These are phyloP conservation scores for Haemorhous mexicanus DNA, from an alignment of 2,113 vertebrate species.

Conservation along the genomic window DNA sequence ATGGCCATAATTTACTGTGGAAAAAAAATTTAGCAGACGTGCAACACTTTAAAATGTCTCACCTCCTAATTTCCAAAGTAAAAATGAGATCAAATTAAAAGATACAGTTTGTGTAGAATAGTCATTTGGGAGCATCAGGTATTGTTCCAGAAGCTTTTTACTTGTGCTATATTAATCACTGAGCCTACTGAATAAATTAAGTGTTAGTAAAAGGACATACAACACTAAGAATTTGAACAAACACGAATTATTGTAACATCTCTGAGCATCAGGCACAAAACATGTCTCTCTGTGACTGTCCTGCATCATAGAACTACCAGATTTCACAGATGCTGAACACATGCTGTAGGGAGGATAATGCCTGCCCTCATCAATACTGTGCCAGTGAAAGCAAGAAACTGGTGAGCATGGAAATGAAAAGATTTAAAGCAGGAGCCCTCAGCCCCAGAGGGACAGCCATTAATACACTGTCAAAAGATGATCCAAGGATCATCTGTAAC, in stretches of 20 bases:
- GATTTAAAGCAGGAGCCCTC: background rate
- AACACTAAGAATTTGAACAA: background rate
- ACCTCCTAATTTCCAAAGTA: background rate
- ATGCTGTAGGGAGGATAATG: background rate
- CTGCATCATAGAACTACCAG: background rate
- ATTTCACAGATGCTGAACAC: background rate
- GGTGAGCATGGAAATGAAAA: background rate
- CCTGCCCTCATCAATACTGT: background rate
- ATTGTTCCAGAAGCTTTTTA: background rate
- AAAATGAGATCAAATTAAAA: background rate
- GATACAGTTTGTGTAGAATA: background rate
- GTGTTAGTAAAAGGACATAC: rapidly evolving
- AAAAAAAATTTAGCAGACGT: background rate
- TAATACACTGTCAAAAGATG: background rate
- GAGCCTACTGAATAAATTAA: background rate
- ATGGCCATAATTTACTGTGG: background rate
- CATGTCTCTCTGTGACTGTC: background rate
- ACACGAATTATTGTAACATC: background rate
- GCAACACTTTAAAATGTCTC: background rate
- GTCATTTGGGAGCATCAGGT: background rate
- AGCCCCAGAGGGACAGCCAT: background rate
- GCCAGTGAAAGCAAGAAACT: background rate
- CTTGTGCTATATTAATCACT: background rate
- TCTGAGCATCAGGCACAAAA: background rate
- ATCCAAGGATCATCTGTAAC: background rate